Evolutionary conservation across 2,797 vertebrate genomes (phyloP).

Genomic region (Betta splendens): DNA sequence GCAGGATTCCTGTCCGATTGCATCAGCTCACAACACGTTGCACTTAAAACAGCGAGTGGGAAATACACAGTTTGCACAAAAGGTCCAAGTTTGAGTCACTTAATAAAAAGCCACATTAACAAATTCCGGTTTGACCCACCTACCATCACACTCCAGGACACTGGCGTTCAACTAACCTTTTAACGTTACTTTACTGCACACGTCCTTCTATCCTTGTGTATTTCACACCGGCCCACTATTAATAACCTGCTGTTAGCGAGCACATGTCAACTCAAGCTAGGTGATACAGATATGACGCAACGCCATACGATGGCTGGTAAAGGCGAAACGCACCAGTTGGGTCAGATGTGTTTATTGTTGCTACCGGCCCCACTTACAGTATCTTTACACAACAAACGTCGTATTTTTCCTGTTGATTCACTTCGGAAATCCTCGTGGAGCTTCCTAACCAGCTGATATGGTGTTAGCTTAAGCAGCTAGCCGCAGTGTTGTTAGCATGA

Average conservation of each 20-base stretch:
- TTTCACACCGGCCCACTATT: no score
- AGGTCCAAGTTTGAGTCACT: no score
- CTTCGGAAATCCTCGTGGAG: not conserved
- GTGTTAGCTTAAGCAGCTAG: slow-evolving; percentile 31
- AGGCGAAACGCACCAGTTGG: not conserved
- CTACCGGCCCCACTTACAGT: not conserved
- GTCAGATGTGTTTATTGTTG: not conserved
- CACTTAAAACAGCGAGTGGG: no score
- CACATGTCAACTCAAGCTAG: not conserved
- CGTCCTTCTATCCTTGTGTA: no score
- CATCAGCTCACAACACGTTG: not conserved
- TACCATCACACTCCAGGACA: no score
- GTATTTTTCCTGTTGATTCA: not conserved
- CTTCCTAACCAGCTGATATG: not conserved
- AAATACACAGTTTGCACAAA: no score
- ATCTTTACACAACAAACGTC: not conserved
- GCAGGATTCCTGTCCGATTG: not conserved
- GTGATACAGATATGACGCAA: slow-evolving; percentile 14
- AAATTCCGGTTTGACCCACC: no score
- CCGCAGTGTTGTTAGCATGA: slow-evolving; percentile 16
- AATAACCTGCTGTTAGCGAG: not conserved
- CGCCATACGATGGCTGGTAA: not conserved
- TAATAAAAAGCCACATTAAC: no score
- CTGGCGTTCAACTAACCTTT: no score
- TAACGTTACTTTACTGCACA: no score